phyloP scores from a whole-genome alignment of 2,113 vertebrate genomes.

The Otis tarda region DNA sequence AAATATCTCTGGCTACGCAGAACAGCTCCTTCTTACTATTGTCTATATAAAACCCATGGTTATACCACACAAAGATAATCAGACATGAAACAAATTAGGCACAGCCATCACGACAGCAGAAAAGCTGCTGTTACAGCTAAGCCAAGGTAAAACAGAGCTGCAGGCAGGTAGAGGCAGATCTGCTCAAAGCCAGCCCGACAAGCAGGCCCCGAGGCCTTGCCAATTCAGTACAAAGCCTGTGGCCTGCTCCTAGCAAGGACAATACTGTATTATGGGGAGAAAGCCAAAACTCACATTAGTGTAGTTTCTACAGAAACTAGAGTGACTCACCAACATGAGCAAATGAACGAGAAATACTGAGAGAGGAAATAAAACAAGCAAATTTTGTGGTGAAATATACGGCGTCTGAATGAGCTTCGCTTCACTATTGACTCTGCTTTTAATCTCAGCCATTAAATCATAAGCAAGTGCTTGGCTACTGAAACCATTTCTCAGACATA shows the following conservation, averaged over 20 bases:
- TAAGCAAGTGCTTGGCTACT: background rate
- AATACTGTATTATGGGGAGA: rapidly evolving
- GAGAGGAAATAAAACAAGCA: background rate
- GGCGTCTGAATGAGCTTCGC: background rate
- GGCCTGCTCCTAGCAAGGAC: background rate
- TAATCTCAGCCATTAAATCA: background rate
- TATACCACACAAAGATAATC: background rate
- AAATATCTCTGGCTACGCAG: background rate
- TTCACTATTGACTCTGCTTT: background rate
- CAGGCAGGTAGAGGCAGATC: background rate
- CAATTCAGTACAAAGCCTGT: background rate
- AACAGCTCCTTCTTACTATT: background rate
- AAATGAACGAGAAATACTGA: background rate
- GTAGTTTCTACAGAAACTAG: background rate
- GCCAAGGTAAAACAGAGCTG: background rate
- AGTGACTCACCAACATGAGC: background rate
- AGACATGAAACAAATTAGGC: background rate
- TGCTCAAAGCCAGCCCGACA: background rate
- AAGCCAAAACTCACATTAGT: background rate
- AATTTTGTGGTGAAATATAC: background rate
- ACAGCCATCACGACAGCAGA: background rate
- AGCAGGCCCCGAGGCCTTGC: background rate
- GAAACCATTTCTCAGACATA: background rate
- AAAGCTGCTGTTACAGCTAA: background rate
- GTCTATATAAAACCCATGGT: background rate